phyloP scores from a whole-genome alignment of 2,797 vertebrate species.

The Cynodonichthys magdalenae region DNA sequence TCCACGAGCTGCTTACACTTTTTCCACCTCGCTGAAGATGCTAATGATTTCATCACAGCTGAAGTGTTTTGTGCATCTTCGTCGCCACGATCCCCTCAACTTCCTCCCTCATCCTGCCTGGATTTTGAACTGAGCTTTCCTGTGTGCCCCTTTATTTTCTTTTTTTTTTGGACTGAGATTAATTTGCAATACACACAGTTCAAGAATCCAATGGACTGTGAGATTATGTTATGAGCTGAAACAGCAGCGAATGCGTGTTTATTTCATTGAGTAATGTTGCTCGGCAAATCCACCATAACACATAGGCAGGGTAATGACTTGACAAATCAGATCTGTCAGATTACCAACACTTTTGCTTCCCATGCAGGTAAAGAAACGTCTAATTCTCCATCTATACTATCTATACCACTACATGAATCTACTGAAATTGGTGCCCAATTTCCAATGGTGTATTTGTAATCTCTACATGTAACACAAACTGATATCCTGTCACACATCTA shows the following conservation, averaged over 20 bases:
- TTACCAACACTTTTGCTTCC: conserved; percentile 58
- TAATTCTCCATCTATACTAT: conserved; percentile 24
- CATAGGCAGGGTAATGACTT: conserved; percentile 65
- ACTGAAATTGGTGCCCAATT: no score
- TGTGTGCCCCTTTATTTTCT: conserved; percentile 25
- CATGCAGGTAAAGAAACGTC: conserved; percentile 45
- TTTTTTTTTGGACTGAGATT: conserved; percentile 30
- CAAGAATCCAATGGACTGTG: conserved; percentile 32
- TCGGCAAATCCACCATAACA: conserved; percentile 46
- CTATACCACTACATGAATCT: no score
- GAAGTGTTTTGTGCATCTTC: conserved; percentile 33
- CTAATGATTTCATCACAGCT: conserved; percentile 34
- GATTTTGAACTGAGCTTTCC: conserved; percentile 28
- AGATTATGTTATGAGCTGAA: conserved; percentile 40
- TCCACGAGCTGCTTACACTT: conserved; percentile 31
- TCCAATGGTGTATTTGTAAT: no score
- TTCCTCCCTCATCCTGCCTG: conserved; percentile 10
- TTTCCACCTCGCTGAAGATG: conserved; percentile 33
- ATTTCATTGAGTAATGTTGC: conserved; percentile 65
- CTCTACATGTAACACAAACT: no score
- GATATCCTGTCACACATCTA: no score
- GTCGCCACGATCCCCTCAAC: conserved; percentile 5
- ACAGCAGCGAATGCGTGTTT: conserved; percentile 61
- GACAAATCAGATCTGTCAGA: conserved; percentile 75
- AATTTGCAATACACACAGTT: conserved; percentile 44